These are phyloP conservation scores for Astropecten irregularis DNA, from an alignment of 53 echinoderm and acorn worm species.

Conservation along the genomic window DNA sequence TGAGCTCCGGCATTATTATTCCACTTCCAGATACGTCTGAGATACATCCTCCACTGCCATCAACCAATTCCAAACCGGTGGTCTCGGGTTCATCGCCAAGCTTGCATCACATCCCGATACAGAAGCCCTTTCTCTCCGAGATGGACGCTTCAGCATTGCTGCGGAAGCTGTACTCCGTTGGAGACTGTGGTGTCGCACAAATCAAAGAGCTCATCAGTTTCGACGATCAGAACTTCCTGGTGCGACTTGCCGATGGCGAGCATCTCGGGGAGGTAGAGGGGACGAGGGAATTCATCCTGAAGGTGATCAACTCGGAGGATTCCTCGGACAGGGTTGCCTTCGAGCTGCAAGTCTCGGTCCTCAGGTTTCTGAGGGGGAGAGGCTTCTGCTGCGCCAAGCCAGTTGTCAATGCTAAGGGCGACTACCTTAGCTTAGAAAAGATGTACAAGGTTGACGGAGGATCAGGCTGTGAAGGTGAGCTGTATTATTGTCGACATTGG, in stretches of 20 bases:
- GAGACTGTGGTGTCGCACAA: neutral
- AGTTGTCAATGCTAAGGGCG: slow-evolving; percentile 6
- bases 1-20: too few relatives aligned
- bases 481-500: neutral
- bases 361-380: slow-evolving; percentile 43
- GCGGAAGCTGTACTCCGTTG: neutral
- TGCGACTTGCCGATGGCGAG: slow-evolving; percentile 18
- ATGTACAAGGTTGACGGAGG: neutral
- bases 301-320: slow-evolving; percentile 49
- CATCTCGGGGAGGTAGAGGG: neutral
- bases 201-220: slow-evolving; percentile 60
- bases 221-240: slow-evolving; percentile 66
- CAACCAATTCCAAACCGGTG: too few relatives aligned
- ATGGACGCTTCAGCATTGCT: neutral
- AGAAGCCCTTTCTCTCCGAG: neutral
- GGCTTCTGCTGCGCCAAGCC: slow-evolving; percentile 67
- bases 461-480: slow-evolving; percentile 24
- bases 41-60: too few relatives aligned
- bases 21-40: too few relatives aligned
- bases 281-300: slow-evolving; percentile 29
- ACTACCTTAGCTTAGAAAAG: slow-evolving; percentile 50
- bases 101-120: too few relatives aligned
- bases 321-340: slow-evolving; percentile 21
- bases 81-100: too few relatives aligned
- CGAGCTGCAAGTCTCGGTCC: slow-evolving; percentile 40